Evolutionary conservation across 2,113 vertebrate genomes (phyloP).

Genomic region (Lanius ludovicianus): DNA sequence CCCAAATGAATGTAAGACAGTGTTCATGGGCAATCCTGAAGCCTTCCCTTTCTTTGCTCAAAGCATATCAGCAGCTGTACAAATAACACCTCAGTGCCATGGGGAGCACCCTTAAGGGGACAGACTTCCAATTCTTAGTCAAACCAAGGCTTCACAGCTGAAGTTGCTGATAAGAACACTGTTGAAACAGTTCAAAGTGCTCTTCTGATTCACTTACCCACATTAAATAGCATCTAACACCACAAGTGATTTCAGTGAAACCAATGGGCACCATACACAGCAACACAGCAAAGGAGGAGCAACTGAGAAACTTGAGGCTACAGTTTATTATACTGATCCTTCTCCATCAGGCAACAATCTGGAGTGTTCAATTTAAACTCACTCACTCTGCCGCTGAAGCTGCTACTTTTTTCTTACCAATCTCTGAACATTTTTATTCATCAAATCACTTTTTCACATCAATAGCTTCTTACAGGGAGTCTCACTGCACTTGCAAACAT

Average conservation of each 20-base stretch:
- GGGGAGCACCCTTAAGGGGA: not conserved
- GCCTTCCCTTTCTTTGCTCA: not conserved
- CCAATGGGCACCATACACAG: not conserved
- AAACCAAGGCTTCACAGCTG: not conserved
- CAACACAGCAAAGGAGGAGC: not conserved
- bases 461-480: not conserved
- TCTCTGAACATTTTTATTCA: not conserved
- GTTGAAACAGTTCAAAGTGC: not conserved
- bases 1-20: not conserved
- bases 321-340: not conserved
- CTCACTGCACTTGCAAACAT: not conserved
- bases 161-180: not conserved
- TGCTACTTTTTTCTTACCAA: not conserved
- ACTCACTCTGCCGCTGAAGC: not conserved
- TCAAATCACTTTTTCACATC: not conserved
- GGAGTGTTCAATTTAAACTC: not conserved
- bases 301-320: not conserved
- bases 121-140: not conserved
- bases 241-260: not conserved
- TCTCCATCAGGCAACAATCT: not conserved
- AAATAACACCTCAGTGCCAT: not conserved
- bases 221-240: not conserved
- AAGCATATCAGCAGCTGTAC: not conserved
- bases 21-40: not conserved
- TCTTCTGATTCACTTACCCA: not conserved